Evolutionary conservation across 2,797 vertebrate genomes (phyloP), one percentile per base, ranked within the genome.

Genomic region (Hippopotamyrus pictus): DNA sequence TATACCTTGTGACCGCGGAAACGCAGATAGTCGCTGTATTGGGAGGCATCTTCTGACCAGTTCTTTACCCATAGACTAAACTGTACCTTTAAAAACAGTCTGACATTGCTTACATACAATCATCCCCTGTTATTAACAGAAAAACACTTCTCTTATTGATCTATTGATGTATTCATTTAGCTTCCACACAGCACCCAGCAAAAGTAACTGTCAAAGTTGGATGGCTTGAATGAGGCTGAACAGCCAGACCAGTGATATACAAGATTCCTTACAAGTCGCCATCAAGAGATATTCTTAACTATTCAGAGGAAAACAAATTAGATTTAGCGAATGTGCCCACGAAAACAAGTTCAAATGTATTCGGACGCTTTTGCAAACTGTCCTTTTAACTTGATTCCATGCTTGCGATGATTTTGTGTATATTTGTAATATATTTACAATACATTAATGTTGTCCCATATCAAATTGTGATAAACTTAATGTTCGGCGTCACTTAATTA

Each of bases 391-490:
- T 76, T 76, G 69, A 41, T 76, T 79, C 73, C 73, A 79, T 41
- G 73, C 33, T 44, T 17, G 33, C 17, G 5, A 37, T n/a, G 37
- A 44, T 44, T n/a, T 79, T 79, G 25, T 44, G 33, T 79, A 79
- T n/a, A 41, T 79, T 79, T 44, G 73, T 79, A 79, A 44, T 79
- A 44, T n/a, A 3, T 37, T 44, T 44, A 44, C 37, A 19, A 79
- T 79, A 44, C 73, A 79, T 79, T 79, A 79, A 79, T 79, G 73
- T 79, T 44, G 73, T 44, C 73, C 33, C 37, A n/a, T 79, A 79
- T 44, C 73, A 79, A n/a, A 44, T 79, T 41, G 17, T 19, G 33
- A 17, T 41, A 19, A 79, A 79, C 73, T 79, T 79, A 79, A 79
- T 79, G 73, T 79, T 79, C 73, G 37, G 73, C 17, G 17, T 79